These are phyloP conservation scores for Drosophila nigromelanica DNA, from an alignment of 1,140 invertebrate genomes.

Conservation along the genomic window DNA sequence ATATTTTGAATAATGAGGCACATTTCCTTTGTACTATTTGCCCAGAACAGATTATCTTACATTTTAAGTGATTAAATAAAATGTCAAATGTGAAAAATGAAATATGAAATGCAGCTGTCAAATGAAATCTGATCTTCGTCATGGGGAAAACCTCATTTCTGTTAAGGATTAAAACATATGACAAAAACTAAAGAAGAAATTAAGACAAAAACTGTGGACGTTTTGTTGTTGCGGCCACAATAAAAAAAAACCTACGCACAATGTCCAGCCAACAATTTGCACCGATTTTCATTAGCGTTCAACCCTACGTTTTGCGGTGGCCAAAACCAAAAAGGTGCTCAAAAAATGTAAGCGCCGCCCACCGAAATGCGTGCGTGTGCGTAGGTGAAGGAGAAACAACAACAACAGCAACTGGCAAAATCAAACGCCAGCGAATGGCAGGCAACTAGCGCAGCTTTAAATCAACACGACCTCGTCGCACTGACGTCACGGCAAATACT, in stretches of 20 bases:
- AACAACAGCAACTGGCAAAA: conserved; percentile 42
- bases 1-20: conserved; percentile 2
- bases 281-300: conserved; percentile 33
- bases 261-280: conserved; percentile 11
- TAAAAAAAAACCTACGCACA: neutral
- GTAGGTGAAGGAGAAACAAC: conserved; percentile 49
- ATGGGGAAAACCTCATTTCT: neutral
- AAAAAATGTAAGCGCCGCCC: conserved; percentile 59
- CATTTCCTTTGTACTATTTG: conserved; percentile 1
- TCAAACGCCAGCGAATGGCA: conserved; percentile 69
- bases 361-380: conserved; percentile 44
- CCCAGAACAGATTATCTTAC: conserved; percentile 51
- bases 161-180: neutral
- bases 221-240: neutral
- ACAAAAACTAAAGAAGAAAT: conserved; percentile 4
- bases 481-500: conserved; percentile 57
- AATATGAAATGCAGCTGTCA: conserved; percentile 62
- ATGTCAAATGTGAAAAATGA: conserved; percentile 46
- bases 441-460: conserved; percentile 61
- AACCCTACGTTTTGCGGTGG: conserved; percentile 34
- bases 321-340: conserved; percentile 25
- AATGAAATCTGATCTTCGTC: conserved; percentile 18
- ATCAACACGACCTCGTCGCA: conserved; percentile 54
- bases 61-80: conserved; percentile 52
- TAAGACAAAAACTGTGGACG: conserved; percentile 1